Evolutionary conservation across 2,888 invertebrate species (phyloP).

Genomic region (Clunio marinus): DNA sequence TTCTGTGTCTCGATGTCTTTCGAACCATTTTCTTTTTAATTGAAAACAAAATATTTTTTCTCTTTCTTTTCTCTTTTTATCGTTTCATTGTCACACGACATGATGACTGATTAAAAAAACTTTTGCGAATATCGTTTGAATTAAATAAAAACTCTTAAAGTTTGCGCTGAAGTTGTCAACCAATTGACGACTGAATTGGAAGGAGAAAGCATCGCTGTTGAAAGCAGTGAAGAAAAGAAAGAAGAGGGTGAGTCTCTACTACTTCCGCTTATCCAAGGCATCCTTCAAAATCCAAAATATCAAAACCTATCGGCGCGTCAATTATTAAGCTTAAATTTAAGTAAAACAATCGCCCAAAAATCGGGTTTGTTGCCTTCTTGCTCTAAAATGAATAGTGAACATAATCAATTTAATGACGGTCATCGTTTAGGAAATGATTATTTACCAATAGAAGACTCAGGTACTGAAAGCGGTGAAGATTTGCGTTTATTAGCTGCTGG

Average conservation of each 20-base stretch:
- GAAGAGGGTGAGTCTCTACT: constrained; percentile 70
- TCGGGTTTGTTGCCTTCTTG: constrained; percentile 3
- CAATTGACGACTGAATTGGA: constrained; percentile 47
- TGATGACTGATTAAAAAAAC: not conserved
- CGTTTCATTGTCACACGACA: constrained; percentile 14
- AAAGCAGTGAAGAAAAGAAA: constrained; percentile 48
- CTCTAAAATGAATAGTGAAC: constrained; percentile 35
- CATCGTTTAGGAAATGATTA: constrained; percentile 31
- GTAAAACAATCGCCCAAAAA: constrained; percentile 29
- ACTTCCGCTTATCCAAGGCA: constrained; percentile 64
- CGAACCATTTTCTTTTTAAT: not conserved
- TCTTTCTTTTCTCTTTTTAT: constrained; percentile 18
- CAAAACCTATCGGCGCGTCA: constrained; percentile 33
- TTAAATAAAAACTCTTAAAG: constrained; percentile 47
- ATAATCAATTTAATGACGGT: constrained; percentile 28
- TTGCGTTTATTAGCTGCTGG: constrained; percentile 56
- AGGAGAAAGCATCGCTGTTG: constrained; percentile 47
- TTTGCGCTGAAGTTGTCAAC: constrained; percentile 54
- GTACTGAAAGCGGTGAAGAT: constrained; percentile 68
- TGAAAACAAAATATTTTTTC: not conserved
- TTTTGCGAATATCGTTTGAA: not conserved
- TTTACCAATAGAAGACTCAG: constrained; percentile 57
- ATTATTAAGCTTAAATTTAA: constrained; percentile 34
- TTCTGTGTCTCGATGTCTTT: constrained; percentile 4
- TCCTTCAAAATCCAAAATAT: constrained; percentile 52